Percentiles rank a stretch among this genome's conserved stretches.
Evolutionary conservation across 1,140 invertebrate genomes (phyloP).

Genomic region (Sitophilus oryzae): DNA sequence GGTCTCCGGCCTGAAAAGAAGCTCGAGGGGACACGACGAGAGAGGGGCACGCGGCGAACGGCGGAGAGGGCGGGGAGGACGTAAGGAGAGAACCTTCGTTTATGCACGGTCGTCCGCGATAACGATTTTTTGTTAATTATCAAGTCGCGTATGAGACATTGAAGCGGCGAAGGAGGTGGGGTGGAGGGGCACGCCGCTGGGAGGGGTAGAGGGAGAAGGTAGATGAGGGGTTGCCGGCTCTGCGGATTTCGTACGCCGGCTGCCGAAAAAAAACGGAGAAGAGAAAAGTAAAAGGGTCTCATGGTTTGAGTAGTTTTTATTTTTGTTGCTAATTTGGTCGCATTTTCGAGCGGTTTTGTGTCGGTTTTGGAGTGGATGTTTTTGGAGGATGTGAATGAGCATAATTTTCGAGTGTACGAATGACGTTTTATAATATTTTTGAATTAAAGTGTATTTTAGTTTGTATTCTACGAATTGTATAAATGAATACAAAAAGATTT

Average conservation of each 20-base stretch:
- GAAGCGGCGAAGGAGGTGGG: constrained; percentile 26
- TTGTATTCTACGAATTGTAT: no score
- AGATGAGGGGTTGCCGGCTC: constrained; percentile 20
- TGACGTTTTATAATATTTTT: not conserved
- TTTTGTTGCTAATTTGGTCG: not conserved
- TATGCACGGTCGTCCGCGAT: constrained; percentile 44
- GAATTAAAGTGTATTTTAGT: no score
- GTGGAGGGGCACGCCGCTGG: constrained; percentile 7
- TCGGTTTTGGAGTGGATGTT: not conserved
- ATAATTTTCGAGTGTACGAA: not conserved
- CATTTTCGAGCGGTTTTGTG: not conserved
- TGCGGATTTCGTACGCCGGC: constrained; percentile 35
- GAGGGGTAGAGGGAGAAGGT: constrained; percentile 11
- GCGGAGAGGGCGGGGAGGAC: constrained; percentile 21
- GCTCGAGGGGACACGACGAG: constrained; percentile 22
- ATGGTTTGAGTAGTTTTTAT: constrained; percentile 1
- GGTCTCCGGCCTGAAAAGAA: constrained; percentile 21
- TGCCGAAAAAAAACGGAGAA: constrained; percentile 20
- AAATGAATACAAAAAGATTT: no score
- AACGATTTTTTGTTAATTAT: constrained; percentile 48
- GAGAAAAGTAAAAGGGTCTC: not conserved
- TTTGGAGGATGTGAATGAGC: not conserved
- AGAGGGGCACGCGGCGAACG: constrained; percentile 10
- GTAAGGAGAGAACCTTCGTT: constrained; percentile 41
- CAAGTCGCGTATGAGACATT: constrained; percentile 44